Evolutionary conservation across 2,888 invertebrate genomes (phyloP).

Genomic region (Eristalinus aeneus): DNA sequence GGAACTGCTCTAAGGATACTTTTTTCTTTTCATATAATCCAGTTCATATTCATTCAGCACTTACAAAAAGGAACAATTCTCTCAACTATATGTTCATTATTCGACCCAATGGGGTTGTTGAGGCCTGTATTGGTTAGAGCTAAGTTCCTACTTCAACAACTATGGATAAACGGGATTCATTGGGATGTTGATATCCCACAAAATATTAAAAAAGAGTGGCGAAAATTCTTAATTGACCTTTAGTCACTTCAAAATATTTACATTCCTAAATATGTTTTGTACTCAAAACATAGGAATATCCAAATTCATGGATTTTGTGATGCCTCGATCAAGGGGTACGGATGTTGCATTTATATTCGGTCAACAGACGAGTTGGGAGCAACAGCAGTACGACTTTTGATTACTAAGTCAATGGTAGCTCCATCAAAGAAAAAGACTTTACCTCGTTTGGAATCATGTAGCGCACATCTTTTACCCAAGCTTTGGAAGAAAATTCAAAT

Average conservation of each 20-base stretch:
- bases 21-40: conserved; percentile 41
- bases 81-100: conserved; percentile 33
- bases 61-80: conserved; percentile 9
- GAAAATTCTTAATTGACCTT: too few species aligned
- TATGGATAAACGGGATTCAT: conserved; percentile 44
- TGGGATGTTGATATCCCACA: too few species aligned
- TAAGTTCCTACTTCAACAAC: conserved; percentile 63
- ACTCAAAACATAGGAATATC: neutral
- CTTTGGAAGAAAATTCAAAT: conserved; percentile 26
- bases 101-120: conserved; percentile 48
- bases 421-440: conserved; percentile 43
- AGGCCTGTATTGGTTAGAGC: conserved; percentile 51
- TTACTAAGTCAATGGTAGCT: too few species aligned
- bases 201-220: too few species aligned
- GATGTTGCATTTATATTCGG: conserved; percentile 48
- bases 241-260: too few species aligned
- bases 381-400: conserved; percentile 19
- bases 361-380: conserved; percentile 11
- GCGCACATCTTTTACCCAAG: conserved; percentile 44
- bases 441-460: conserved; percentile 54
- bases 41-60: neutral
- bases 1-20: conserved; percentile 31
- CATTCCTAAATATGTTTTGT: conserved; percentile 10
- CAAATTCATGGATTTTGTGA: conserved; percentile 40
- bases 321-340: conserved; percentile 60